phyloP scores from a whole-genome alignment of 2,888 invertebrate genomes.

The Leptinotarsa tumamoca region DNA sequence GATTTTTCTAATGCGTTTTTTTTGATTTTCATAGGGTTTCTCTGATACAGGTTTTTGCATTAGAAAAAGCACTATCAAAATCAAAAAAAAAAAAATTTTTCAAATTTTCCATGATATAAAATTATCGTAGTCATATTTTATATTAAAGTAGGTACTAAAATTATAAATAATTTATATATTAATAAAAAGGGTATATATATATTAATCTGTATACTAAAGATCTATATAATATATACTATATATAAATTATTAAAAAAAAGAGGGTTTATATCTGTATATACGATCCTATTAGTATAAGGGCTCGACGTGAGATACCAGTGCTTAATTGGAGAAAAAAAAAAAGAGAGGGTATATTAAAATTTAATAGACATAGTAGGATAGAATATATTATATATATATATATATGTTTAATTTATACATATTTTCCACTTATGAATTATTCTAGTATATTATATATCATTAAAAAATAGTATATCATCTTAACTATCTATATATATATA shows the following conservation, averaged over 20 bases:
- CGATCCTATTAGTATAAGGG: background rate
- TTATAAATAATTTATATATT: background rate
- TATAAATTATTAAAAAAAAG: background rate
- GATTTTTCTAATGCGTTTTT: too few relatives aligned
- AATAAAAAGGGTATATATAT: background rate
- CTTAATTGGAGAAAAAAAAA: background rate
- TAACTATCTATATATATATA: slow-evolving; percentile 40
- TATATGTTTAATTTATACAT: background rate
- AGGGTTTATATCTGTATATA: background rate
- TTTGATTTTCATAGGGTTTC: too few relatives aligned
- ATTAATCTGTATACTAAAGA: background rate
- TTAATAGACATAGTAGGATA: background rate
- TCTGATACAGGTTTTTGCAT: rapidly evolving
- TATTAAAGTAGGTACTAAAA: background rate
- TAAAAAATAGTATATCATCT: background rate
- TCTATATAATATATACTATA: background rate
- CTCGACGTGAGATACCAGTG: background rate
- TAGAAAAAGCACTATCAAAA: too few relatives aligned
- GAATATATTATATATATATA: background rate
- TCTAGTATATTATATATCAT: background rate
- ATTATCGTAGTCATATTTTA: background rate
- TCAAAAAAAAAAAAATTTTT: background rate
- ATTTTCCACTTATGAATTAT: background rate
- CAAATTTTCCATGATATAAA: background rate
- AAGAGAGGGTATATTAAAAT: background rate